These are phyloP conservation scores for Rousettus madagascariensis DNA, from an alignment of 2,797 vertebrate genomes.

Conservation along the genomic window DNA sequence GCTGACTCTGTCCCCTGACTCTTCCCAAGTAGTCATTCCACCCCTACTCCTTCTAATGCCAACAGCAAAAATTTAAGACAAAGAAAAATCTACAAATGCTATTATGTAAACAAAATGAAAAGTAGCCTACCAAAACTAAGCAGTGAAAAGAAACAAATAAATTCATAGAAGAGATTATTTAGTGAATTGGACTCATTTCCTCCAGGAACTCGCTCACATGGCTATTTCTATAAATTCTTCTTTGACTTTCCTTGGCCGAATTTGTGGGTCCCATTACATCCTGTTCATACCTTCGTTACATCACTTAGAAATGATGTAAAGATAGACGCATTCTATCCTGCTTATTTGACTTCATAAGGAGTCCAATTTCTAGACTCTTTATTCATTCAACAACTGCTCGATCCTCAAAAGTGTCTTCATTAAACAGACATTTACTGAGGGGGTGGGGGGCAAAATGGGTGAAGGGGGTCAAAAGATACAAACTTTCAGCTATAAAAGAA, in stretches of 20 bases:
- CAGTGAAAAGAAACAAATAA: background rate
- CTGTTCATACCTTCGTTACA: background rate
- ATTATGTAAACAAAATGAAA: slow-evolving; percentile 3
- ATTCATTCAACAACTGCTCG: background rate
- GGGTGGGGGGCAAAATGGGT: background rate
- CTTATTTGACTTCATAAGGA: background rate
- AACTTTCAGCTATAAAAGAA: background rate
- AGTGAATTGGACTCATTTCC: background rate
- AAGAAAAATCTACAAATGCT: slow-evolving; percentile 12
- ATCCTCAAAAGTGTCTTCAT: background rate
- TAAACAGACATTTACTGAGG: background rate
- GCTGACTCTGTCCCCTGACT: background rate
- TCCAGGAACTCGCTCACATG: background rate
- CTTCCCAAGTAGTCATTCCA: background rate
- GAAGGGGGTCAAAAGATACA: background rate
- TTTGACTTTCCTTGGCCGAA: background rate
- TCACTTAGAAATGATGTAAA: background rate
- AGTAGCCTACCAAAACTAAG: background rate
- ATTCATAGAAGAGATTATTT: background rate
- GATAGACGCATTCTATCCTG: background rate
- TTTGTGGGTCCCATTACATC: background rate
- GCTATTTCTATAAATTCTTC: background rate
- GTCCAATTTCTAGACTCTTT: background rate
- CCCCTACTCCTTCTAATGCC: background rate
- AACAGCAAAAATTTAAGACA: background rate